Evolutionary conservation across 2,797 vertebrate species (phyloP), one percentile per base, ranked within the genome.

Genomic region (Astyanax mexicanus): DNA sequence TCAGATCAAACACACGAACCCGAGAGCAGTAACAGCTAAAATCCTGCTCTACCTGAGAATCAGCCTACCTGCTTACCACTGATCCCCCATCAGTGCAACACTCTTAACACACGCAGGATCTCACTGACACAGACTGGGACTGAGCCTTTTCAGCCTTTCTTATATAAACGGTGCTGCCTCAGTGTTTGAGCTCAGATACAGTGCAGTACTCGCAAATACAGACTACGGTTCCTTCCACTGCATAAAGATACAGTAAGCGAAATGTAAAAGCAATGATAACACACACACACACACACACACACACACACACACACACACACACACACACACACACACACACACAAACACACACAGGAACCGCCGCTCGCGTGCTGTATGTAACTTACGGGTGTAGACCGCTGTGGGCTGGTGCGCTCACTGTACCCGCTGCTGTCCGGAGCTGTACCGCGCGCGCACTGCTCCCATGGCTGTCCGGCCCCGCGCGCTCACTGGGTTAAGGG

Each of bases 401-500:
- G 29, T 1, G 21, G n/a, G n/a, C 17, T 47, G 44, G 23, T 66
- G 19, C 49, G 23, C 8, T 40, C 49, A 23, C 8, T 40, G 69
- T 80, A 80, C 72, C 79, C 80, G 80, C 66, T 80, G 80, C 66
- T 49, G 57, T 60, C 32, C 49, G 52, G 58, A 44, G 47, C 35
- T 49, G 70, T 10, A 61, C 44, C 19, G 29, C n/a, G 58, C 72
- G 70, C 72, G 78, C 69, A 44, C 67, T n/a, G 65, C 70, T 62
- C 62, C 69, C 81, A 80, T 83, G 52, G 27, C 72, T 62, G 77
- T 74, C 74, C 65, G 52, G 73, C 65, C 49, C 51, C 23, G 42
- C 23, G 40, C 45, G n/a, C 80, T 62, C 45, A 52, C 65, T 37
- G 65, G 10, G 32, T 73, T 60, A 82, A 87, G 83, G 76, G 87